Evolutionary conservation across 2,113 vertebrate species (phyloP).

Genomic region (Myrmecobius fasciatus): DNA sequence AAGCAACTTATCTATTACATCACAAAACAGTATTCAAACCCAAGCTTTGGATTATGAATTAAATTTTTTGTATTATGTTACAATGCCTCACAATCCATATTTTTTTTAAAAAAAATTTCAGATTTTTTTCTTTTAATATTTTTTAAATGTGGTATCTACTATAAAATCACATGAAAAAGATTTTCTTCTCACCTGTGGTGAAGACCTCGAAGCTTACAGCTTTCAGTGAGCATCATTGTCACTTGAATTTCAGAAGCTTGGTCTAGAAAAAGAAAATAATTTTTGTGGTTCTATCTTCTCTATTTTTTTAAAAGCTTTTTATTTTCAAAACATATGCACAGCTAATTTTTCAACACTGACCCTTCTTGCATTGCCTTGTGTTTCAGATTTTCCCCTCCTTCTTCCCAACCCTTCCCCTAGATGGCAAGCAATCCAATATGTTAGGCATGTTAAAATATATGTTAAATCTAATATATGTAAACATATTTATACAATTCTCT

Average conservation of each 20-base stretch:
- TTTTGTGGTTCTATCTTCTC: too few relatives aligned
- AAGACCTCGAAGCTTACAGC: conserved; percentile 97
- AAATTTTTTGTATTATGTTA: background rate
- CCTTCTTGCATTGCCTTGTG: too few relatives aligned
- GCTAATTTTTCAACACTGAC: too few relatives aligned
- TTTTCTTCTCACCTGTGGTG: conserved; percentile 92
- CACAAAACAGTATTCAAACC: background rate
- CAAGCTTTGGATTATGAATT: background rate
- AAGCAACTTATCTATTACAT: background rate
- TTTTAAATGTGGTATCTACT: background rate
- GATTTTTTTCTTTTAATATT: too few relatives aligned
- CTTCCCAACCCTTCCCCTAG: too few relatives aligned
- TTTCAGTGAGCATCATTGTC: conserved; percentile 99
- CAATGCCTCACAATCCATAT: background rate
- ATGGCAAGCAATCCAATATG: too few relatives aligned
- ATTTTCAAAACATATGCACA: too few relatives aligned
- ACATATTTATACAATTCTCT: too few relatives aligned
- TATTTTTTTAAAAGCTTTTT: too few relatives aligned
- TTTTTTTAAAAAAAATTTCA: background rate
- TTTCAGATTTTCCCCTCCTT: too few relatives aligned
- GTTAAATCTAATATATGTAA: too few relatives aligned
- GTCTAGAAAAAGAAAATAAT: conserved; percentile 83
- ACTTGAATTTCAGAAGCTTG: conserved; percentile 98
- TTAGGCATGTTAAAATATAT: too few relatives aligned
- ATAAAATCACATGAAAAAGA: background rate